Conservation (phyloP, 2,888 invertebrate species). For the Leptopilina myrica region DNA sequence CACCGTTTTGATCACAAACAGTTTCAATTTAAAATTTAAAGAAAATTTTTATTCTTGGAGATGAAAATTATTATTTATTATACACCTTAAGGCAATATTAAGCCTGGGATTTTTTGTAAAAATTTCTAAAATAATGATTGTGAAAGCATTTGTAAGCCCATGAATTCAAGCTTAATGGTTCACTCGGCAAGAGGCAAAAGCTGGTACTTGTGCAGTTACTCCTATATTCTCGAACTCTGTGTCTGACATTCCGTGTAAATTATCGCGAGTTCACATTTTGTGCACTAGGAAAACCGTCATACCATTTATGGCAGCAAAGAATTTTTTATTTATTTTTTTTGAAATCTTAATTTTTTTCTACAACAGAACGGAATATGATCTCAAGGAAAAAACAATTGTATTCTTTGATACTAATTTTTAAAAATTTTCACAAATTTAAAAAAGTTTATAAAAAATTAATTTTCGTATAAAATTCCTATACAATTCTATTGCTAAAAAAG, state of each 20-base stretch:
- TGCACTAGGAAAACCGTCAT: neutral
- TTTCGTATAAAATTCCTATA: too few relatives aligned
- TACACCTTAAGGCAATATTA: neutral
- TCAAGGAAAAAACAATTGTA: too few relatives aligned
- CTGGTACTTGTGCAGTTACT: conserved; percentile 22
- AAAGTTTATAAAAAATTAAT: too few relatives aligned
- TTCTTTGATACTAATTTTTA: too few relatives aligned
- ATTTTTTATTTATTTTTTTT: neutral
- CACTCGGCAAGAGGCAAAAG: conserved; percentile 16
- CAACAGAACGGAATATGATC: neutral
- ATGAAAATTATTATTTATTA: conserved; percentile 28
- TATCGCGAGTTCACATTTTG: conserved; percentile 9
- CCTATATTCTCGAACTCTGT: conserved; percentile 28
- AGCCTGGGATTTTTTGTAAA: neutral
- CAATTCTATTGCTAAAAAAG: too few relatives aligned
- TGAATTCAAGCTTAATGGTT: conserved; percentile 28
- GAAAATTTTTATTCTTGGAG: neutral
- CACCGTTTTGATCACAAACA: neutral
- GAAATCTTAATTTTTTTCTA: neutral
- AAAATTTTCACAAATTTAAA: too few relatives aligned
- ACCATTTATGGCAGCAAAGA: conserved; percentile 4
- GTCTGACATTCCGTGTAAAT: conserved; percentile 31
- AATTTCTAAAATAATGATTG: neutral
- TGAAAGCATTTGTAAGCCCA: conserved; percentile 21
- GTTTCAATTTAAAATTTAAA: neutral